Evolutionary conservation across 2,888 invertebrate genomes (phyloP), one percentile per base, ranked within the genome.

Genomic region (Selenia dentaria): DNA sequence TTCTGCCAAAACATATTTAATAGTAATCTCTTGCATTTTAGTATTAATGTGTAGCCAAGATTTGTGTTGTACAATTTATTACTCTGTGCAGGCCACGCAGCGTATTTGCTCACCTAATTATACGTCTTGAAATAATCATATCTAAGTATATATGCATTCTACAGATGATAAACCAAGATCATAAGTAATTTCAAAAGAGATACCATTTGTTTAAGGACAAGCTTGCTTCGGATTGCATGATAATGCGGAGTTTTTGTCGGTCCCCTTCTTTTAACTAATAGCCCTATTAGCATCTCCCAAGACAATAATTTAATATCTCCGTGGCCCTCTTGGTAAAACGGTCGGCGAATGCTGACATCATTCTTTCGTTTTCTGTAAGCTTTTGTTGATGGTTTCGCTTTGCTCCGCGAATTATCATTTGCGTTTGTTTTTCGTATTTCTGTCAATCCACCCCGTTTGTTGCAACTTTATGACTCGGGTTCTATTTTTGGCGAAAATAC

Each of bases 241-340:
- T 48, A 56, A 54, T 52, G 48, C 48, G 54, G 58, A 66, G 63
- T 73, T 74, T 71, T 74, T 70, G 62, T 58, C 67, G 64, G 64
- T 67, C 69, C 70, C 66, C 64, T 73, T 67, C 66, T 69, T 70
- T 65, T 75, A 75, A 77, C 67, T 79, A 79, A 84, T 82, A 75
- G 66, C 70, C 75, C 77, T 80, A 83, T 84, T 82, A 81, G 77
- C 77, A 82, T 83, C 70, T 72, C 66, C 70, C 67, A n/a, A 74
- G 69, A 74, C 70, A 79, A 79, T 79, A 76, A 81, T 81, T 83
- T 82, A 74, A 81, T 78, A 78, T 73, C 66, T 64, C 62, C 57
- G 51, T 55, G 53, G 54, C 63, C 61, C 68, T 39, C 64, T 65
- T 64, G 60, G 51, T 59, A 61, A 67, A 71, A 70, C 67, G 73